Evolutionary conservation across 92 coral and sea anemone species (phyloP).

Genomic region (Heteractis magnifica): DNA sequence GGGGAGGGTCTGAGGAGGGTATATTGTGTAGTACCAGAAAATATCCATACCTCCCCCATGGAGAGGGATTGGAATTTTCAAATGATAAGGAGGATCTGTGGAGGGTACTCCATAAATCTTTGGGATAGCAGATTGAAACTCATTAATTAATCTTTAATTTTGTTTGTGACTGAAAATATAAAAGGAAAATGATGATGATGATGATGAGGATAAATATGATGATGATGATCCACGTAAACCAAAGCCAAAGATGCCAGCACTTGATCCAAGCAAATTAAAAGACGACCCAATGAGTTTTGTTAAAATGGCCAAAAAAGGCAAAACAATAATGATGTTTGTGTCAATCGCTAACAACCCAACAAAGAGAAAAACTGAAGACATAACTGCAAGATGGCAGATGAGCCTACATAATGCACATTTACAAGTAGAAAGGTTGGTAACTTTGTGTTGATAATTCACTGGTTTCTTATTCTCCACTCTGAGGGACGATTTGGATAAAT

Average conservation of each 20-base stretch:
- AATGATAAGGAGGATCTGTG: no score
- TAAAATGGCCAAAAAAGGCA: slow-evolving; percentile 87
- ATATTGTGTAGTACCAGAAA: no score
- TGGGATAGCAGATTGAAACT: no score
- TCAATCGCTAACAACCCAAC: slow-evolving; percentile 76
- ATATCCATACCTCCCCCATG: no score
- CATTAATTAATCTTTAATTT: background rate
- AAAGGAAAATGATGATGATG: slow-evolving; percentile 78
- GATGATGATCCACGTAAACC: slow-evolving; percentile 96
- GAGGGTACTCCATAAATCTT: no score
- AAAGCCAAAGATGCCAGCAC: slow-evolving; percentile 52
- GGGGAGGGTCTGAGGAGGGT: background rate
- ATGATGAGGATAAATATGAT: slow-evolving; percentile 86
- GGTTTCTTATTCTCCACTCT: no score
- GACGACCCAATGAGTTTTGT: slow-evolving; percentile 79
- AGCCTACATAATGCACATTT: slow-evolving; percentile 92
- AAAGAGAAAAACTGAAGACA: slow-evolving; percentile 66
- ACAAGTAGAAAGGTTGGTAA: slow-evolving; percentile 83
- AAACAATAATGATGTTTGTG: slow-evolving; percentile 86
- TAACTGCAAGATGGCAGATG: slow-evolving; percentile 84
- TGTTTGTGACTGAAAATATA: background rate
- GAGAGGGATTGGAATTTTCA: no score
- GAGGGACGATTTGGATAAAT: no score
- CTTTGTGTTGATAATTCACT: background rate
- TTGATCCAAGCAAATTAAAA: slow-evolving; percentile 82